Evolutionary conservation across 2,113 vertebrate species (phyloP), one percentile per base, ranked within the genome.

Genomic region (Dasyornis broadbenti): DNA sequence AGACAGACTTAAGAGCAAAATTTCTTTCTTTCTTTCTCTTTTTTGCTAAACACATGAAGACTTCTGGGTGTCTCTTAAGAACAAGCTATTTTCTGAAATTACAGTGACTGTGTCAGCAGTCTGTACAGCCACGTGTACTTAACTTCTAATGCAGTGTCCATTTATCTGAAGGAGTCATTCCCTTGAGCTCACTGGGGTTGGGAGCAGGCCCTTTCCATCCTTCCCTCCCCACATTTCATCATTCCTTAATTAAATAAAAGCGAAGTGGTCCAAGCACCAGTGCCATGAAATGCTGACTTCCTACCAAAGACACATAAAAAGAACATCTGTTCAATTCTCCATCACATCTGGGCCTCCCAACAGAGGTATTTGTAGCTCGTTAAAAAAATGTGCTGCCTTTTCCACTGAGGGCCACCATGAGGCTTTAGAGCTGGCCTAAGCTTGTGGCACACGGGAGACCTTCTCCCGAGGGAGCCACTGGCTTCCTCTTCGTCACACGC

Each of bases 1-100:
- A 91, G 88, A 35, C 73, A 79, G 66, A 70, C 49, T 92, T 93
- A 94, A 33, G 52, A 72, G 45, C 8, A 92, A 92, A 79, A 61
- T 37, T 30, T 81, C 26, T 37, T 65, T 52, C 9, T 50, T 47
- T 40, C 8, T 47, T 15, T 37, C 5, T 60, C 53, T 37, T 24
- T 75, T 19, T 70, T 66, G 54, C 69, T 31, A 15, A 82, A 42
- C 26, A 86, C 15, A 23, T 6, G 26, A 53, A 76, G 23, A 40
- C 78, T 91, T 96, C 81, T 72, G 52, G n/a, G 30, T 82, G 30
- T 73, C 61, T 92, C 40, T 81, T 85, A 87, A 89, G 82, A 94
- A 52, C 50, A 70, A 92, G 72, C 26, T 86, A n/a, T 86, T 91
- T 95, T 82, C 65, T 69, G 50, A 84, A 91, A 94, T 85, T 57